These are phyloP conservation scores for Philotrypesis tridentata DNA, from an alignment of 1,140 invertebrate species.

Conservation along the genomic window DNA sequence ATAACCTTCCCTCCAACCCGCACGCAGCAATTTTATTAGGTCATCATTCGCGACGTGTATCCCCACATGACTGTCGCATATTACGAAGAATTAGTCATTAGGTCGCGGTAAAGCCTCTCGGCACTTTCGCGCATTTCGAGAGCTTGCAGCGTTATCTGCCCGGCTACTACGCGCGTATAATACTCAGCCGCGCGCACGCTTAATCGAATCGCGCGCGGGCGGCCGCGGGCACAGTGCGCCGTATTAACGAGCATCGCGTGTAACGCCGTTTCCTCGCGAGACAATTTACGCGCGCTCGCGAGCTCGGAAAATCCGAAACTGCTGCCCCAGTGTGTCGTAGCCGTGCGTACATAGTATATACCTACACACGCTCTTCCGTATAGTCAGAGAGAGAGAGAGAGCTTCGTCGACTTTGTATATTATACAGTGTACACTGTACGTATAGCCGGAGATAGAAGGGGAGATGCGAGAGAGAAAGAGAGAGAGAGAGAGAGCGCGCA, in stretches of 20 bases:
- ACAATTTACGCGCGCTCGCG: conserved; percentile 30
- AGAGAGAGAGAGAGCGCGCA: no score
- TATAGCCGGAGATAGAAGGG: background rate
- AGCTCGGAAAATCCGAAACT: conserved; percentile 31
- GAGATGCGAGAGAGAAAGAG: conserved; percentile 15
- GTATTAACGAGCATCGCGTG: conserved; percentile 14
- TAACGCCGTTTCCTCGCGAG: background rate
- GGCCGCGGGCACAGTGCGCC: background rate
- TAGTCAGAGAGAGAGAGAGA: no score
- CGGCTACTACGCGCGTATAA: no score
- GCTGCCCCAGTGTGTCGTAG: background rate
- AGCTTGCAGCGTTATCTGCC: conserved; percentile 5
- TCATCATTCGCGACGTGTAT: no score
- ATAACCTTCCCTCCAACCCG: no score
- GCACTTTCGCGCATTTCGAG: background rate
- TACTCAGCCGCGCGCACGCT: no score
- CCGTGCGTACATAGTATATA: no score
- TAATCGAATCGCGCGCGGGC: no score
- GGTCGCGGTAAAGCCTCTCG: background rate
- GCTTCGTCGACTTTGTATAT: background rate
- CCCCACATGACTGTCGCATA: no score
- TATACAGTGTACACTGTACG: background rate
- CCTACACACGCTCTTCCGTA: no score
- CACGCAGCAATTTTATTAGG: no score
- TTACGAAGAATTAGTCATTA: no score